A percentile compares a stretch with the other conserved stretches of the same genome.
Evolutionary conservation across 2,797 vertebrate genomes (phyloP).

Genomic region (Aselliscus stoliczkanus): DNA sequence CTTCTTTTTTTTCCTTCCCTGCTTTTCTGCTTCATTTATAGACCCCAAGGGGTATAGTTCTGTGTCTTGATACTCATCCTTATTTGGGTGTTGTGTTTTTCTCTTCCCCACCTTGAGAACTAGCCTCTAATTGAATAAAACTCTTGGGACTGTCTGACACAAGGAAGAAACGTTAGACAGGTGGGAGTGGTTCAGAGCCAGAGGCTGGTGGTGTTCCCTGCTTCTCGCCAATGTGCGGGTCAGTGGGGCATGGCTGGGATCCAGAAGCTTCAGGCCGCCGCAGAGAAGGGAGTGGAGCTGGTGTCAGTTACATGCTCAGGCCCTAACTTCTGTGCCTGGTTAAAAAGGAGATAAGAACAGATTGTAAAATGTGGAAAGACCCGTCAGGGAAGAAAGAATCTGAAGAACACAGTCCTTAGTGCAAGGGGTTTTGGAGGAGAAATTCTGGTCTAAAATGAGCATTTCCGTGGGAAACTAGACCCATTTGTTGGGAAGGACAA

Average conservation of each 20-base stretch:
- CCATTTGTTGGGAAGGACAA: not conserved
- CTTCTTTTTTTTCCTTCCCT: not conserved
- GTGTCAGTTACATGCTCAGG: not conserved
- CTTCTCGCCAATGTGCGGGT: not conserved
- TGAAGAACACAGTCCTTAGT: not conserved
- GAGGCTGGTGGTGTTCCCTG: not conserved
- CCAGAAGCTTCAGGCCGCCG: not conserved
- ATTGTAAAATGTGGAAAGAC: not conserved
- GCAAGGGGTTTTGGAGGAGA: not conserved
- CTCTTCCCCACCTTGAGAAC: not conserved
- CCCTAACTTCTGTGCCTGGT: not conserved
- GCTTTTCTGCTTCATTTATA: not conserved
- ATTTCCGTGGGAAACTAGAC: not conserved
- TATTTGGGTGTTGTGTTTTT: not conserved
- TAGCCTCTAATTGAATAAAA: slow-evolving; percentile 11
- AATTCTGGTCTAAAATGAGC: not conserved
- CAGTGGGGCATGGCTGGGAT: slow-evolving; percentile 24
- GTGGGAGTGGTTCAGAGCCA: not conserved
- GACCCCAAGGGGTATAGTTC: not conserved
- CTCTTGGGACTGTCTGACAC: not conserved
- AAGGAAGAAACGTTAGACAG: not conserved
- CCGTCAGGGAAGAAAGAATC: not conserved
- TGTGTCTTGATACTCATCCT: not conserved
- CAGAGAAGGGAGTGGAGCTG: not conserved
- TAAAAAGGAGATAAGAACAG: not conserved